Base-by-base conservation (phyloP, 2,113 vertebrate genomes). In the Progne subis region DNA sequence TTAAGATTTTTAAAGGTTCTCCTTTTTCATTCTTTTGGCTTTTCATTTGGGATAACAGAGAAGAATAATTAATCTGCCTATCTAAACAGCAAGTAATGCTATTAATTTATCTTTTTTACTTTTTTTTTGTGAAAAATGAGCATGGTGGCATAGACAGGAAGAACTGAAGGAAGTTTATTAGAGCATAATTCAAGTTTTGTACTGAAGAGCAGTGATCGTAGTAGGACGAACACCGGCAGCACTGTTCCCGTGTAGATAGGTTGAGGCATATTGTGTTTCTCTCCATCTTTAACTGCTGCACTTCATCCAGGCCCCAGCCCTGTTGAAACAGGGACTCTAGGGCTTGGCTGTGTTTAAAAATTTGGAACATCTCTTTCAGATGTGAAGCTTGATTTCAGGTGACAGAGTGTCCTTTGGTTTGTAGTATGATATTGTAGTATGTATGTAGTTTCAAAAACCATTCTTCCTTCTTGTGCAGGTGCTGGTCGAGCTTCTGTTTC, bases 401-500 rank as follows among this genome's bases (percentile, higher is more conserved):
- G 67, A 6, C 59, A 76, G 21, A 2, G 13, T 8, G 12, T 44
- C 57, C 39, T 90, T 91, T 56, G 23, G 14, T 75, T 68, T 53
- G 57, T 76, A 44, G 47, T 14, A 8, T 23, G 49, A 17, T 52
- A 6, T 0, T 3, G n/a, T n/a, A n/a, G n/a, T n/a, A n/a, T n/a
- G n/a, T n/a, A n/a, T 53, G 8, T 20, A 7, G 3, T 61, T 82
- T 82, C 29, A 69, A 50, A 76, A 57, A 7, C 20, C 2, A 0
- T 26, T 18, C 14, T 76, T 18, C 32, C 32, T 64, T 86, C 49
- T 52, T 47, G n/a, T 47, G n/a, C 31, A 61, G 61, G 31, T 57
- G 21, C 31, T 57, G n/a, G 19, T 44, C 1, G 4, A 68, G 28
- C 37, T 92, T 82, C 74, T 18, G 3, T 37, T 29, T 76, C 56